These are phyloP conservation scores for Aleiodes testaceus DNA, from an alignment of 2,888 invertebrate genomes.

Conservation along the genomic window DNA sequence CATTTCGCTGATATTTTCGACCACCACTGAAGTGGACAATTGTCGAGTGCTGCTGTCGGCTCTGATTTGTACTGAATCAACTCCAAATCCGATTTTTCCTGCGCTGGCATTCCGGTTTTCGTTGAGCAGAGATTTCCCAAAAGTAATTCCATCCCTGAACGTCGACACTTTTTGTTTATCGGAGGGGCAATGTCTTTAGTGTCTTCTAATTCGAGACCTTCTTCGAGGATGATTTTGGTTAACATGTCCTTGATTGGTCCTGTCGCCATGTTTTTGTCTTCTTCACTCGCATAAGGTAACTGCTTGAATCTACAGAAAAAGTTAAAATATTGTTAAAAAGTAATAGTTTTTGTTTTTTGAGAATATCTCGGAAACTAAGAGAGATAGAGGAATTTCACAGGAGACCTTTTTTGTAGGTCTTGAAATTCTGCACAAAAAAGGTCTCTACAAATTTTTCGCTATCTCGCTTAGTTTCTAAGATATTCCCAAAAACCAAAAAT, in stretches of 20 bases:
- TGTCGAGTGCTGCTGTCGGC: constrained; percentile 71
- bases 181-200: constrained; percentile 58
- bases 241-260: constrained; percentile 71
- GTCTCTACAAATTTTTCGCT: background rate
- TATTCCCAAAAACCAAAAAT: too few relatives aligned
- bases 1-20: constrained; percentile 69
- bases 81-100: constrained; percentile 73
- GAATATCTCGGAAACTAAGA: background rate
- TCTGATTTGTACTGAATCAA: constrained; percentile 73
- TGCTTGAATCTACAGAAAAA: constrained; percentile 70
- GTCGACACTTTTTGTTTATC: constrained; percentile 65
- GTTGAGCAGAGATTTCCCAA: constrained; percentile 68
- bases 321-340: constrained; percentile 3
- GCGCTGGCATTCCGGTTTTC: constrained; percentile 69
- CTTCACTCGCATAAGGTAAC: constrained; percentile 72
- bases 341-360: background rate
- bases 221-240: constrained; percentile 68
- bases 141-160: constrained; percentile 73
- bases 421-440: too few relatives aligned
- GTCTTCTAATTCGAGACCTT: constrained; percentile 56
- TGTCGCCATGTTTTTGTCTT: constrained; percentile 69
- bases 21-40: constrained; percentile 74
- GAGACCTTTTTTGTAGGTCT: too few relatives aligned
- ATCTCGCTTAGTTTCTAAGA: background rate
- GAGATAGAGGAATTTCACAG: too few relatives aligned